phyloP scores from a whole-genome alignment of 2,797 vertebrate species.

The Anguilla marmorata region DNA sequence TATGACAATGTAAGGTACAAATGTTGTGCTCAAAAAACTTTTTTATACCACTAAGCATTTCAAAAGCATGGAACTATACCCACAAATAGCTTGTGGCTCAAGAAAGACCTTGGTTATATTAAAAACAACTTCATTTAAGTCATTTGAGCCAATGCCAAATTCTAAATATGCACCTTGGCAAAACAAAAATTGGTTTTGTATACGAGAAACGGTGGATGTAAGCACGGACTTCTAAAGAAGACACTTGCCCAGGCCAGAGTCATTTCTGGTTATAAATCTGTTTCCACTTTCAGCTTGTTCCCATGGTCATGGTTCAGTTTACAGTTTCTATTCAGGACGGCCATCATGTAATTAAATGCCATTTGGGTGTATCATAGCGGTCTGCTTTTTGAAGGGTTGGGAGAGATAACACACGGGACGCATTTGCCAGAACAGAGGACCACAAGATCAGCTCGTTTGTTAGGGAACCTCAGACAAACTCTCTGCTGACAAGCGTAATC shows the following conservation, averaged over 20 bases:
- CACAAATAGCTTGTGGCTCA: slow-evolving; percentile 30
- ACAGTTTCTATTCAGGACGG: slow-evolving; percentile 51
- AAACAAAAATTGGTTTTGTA: slow-evolving; percentile 17
- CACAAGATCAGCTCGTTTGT: slow-evolving; percentile 43
- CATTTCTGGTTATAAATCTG: slow-evolving; percentile 50
- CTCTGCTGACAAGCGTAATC: slow-evolving; percentile 51
- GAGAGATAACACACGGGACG: slow-evolving; percentile 50
- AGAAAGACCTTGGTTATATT: slow-evolving; percentile 38
- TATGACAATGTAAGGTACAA: not conserved
- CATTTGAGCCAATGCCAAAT: not conserved
- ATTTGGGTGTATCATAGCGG: slow-evolving; percentile 59
- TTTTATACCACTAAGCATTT: not conserved
- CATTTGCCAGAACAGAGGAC: slow-evolving; percentile 30
- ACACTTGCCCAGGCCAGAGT: slow-evolving; percentile 27
- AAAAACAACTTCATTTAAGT: slow-evolving; percentile 6
- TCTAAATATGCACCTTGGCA: not conserved
- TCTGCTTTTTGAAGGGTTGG: slow-evolving; percentile 45
- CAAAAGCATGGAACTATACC: not conserved
- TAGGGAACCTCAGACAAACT: slow-evolving; percentile 56
- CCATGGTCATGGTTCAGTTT: slow-evolving; percentile 58
- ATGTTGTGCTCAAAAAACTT: not conserved
- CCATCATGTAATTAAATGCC: slow-evolving; percentile 62
- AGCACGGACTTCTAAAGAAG: slow-evolving; percentile 28
- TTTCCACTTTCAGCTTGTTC: slow-evolving; percentile 55
- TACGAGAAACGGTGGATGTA: slow-evolving; percentile 25